Percentiles rank a stretch among this genome's conserved stretches.
Conservation (phyloP, 2,888 invertebrate species). For the Nemapogon koenigi region DNA sequence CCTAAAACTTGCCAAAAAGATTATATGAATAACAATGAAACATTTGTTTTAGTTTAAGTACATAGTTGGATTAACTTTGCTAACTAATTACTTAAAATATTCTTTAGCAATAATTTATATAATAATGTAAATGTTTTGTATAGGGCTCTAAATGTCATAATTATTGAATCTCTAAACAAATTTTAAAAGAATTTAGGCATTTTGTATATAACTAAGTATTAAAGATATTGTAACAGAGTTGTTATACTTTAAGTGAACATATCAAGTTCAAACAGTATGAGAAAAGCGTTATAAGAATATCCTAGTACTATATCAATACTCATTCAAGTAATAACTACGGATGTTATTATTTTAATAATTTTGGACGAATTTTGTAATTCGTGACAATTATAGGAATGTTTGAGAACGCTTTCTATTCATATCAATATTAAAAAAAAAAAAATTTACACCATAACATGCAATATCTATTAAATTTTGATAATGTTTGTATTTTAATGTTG, state of each 20-base stretch:
- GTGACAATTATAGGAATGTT: no score
- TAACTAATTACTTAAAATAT: no score
- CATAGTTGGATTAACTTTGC: neutral
- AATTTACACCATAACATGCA: no score
- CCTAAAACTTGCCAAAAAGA: slow-evolving; percentile 65
- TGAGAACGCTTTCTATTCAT: no score
- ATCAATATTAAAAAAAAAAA: no score
- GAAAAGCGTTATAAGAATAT: no score
- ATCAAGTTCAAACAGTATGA: slow-evolving; percentile 27
- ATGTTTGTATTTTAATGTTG: slow-evolving; percentile 61
- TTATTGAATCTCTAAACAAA: slow-evolving; percentile 36
- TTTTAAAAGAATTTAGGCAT: slow-evolving; percentile 19
- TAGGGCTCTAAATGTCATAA: slow-evolving; percentile 34
- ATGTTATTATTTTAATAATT: no score
- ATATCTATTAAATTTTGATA: slow-evolving; percentile 55
- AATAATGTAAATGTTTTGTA: slow-evolving; percentile 61
- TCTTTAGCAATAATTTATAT: slow-evolving; percentile 61
- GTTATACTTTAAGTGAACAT: slow-evolving; percentile 32
- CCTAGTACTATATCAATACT: no score
- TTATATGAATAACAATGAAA: no score
- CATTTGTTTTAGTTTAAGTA: no score
- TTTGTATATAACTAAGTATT: slow-evolving; percentile 36
- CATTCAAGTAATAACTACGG: no score
- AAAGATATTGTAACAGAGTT: slow-evolving; percentile 2
- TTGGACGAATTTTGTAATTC: no score